Evolutionary conservation across 2,113 vertebrate genomes (phyloP).

Genomic region (Carettochelys insculpta): DNA sequence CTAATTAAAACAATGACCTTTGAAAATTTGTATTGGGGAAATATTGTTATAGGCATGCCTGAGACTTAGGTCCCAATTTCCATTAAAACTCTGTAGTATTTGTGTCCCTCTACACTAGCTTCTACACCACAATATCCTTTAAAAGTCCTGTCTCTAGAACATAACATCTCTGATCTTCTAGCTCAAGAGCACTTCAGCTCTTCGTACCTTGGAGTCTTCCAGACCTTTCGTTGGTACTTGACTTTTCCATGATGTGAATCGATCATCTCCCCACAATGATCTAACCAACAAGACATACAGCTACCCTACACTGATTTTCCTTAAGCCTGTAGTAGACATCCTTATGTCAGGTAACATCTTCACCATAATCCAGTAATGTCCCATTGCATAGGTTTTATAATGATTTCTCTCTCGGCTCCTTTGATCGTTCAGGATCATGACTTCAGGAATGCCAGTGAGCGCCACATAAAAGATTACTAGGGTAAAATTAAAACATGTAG

Average conservation of each 20-base stretch:
- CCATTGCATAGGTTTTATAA: slow-evolving; percentile 16
- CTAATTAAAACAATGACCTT: neutral
- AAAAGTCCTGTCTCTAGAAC: slow-evolving; percentile 33
- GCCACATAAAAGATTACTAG: slow-evolving; percentile 64
- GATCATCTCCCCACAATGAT: neutral
- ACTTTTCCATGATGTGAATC: neutral
- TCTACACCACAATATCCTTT: too few species aligned
- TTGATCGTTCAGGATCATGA: slow-evolving; percentile 50
- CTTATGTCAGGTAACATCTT: neutral
- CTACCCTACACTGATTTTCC: neutral
- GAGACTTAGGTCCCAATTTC: slow-evolving; percentile 45
- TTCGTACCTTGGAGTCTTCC: slow-evolving; percentile 25
- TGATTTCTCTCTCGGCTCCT: slow-evolving; percentile 47
- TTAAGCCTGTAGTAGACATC: neutral
- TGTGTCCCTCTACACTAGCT: neutral
- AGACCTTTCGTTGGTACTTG: neutral
- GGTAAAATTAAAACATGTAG: slow-evolving; percentile 71
- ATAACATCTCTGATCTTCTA: neutral
- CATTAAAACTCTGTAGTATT: slow-evolving; percentile 35
- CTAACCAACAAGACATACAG: neutral
- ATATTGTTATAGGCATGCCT: neutral
- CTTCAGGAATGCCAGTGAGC: slow-evolving; percentile 16
- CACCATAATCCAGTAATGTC: slow-evolving; percentile 3
- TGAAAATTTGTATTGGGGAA: neutral
- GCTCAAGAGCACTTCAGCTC: slow-evolving; percentile 11